These are phyloP conservation scores for Biston stratarius DNA, from an alignment of 2,888 invertebrate species.

Conservation along the genomic window DNA sequence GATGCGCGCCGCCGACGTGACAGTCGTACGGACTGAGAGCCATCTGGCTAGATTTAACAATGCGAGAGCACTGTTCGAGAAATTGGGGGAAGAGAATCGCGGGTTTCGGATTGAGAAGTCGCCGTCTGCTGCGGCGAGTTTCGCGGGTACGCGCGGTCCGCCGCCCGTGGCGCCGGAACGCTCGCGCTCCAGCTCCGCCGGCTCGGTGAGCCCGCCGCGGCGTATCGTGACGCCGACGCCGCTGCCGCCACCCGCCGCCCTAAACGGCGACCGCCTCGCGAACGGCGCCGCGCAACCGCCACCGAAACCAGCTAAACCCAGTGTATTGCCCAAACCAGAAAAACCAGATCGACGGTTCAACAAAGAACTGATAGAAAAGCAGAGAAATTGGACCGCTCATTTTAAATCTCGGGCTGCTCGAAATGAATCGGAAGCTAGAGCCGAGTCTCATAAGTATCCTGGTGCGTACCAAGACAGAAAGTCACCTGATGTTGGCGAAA, in stretches of 20 bases:
- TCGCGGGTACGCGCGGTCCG: constrained; percentile 83
- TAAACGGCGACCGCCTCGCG: constrained; percentile 75
- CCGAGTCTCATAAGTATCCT: constrained; percentile 69
- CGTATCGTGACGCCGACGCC: constrained; percentile 84
- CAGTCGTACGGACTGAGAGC: constrained; percentile 94
- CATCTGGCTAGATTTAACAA: constrained; percentile 96
- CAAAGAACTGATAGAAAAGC: constrained; percentile 95
- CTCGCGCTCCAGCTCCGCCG: constrained; percentile 89
- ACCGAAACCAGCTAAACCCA: constrained; percentile 83
- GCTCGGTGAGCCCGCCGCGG: constrained; percentile 86
- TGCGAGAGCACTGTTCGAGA: constrained; percentile 96
- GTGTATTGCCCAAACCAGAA: constrained; percentile 90
- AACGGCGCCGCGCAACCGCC: constrained; percentile 80
- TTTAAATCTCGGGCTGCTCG: constrained; percentile 90
- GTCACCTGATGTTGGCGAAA: constrained; percentile 72
- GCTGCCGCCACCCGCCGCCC: constrained; percentile 67
- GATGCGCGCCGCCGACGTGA: constrained; percentile 86
- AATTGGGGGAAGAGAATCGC: constrained; percentile 92
- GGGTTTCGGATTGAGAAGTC: constrained; percentile 87
- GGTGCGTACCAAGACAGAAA: constrained; percentile 72
- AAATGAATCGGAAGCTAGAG: constrained; percentile 68
- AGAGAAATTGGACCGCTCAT: constrained; percentile 96
- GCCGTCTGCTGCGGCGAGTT: constrained; percentile 85
- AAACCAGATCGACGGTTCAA: constrained; percentile 94
- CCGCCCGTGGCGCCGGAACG: constrained; percentile 84